Percentiles rank a stretch among this genome's conserved stretches.
Conservation (phyloP, 2,113 vertebrate species). For the Haemorhous mexicanus region DNA sequence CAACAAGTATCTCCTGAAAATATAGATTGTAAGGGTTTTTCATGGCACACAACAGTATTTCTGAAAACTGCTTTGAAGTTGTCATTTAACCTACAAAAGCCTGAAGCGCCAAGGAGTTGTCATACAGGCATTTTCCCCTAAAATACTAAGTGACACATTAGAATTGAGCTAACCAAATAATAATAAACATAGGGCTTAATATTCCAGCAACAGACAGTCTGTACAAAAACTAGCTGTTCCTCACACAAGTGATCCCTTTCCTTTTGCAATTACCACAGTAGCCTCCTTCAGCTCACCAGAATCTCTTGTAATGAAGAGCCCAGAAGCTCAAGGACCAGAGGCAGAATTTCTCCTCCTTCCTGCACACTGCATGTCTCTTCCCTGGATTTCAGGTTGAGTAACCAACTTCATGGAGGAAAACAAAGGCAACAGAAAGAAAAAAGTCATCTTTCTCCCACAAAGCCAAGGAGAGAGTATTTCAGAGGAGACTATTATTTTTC, state of each 20-base stretch:
- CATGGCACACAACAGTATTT: neutral
- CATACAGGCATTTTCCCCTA: neutral
- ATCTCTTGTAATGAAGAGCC: neutral
- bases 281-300: neutral
- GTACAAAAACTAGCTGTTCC: neutral
- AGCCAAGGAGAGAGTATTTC: neutral
- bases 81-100: neutral
- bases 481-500: neutral
- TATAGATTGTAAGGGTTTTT: neutral
- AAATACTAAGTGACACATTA: neutral
- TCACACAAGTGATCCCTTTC: neutral
- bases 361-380: neutral
- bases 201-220: neutral
- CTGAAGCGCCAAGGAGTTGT: neutral
- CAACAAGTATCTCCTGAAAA: neutral
- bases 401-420: neutral
- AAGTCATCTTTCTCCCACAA: neutral
- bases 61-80: neutral
- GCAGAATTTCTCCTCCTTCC: neutral
- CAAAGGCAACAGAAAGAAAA: neutral
- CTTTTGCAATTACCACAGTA: neutral
- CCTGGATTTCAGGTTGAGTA: neutral
- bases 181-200: neutral
- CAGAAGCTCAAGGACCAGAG: neutral
- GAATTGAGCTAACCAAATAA: neutral